A percentile compares a stretch with the other conserved stretches of the same genome.
These are phyloP conservation scores for Bos indicus DNA, from an alignment of 2,113 vertebrate genomes.

Conservation along the genomic window DNA sequence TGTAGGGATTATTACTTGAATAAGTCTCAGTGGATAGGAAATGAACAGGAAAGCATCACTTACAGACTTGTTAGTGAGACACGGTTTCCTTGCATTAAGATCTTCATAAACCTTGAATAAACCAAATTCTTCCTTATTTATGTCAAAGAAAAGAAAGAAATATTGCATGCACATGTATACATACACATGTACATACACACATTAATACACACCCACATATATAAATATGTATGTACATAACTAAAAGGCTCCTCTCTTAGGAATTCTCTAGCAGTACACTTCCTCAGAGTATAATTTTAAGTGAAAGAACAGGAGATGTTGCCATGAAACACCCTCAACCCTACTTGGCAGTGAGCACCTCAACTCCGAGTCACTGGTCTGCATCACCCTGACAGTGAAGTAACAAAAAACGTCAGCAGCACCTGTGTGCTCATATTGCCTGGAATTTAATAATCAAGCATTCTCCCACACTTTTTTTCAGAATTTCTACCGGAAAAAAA, in stretches of 20 bases:
- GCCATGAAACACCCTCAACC: not conserved
- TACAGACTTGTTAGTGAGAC: slow-evolving; percentile 63
- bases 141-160: slow-evolving; percentile 23
- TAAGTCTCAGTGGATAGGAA: slow-evolving; percentile 73
- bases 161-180: not conserved
- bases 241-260: not conserved
- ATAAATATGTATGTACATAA: not conserved
- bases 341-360: not conserved
- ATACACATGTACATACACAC: rapidly evolving
- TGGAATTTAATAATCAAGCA: not conserved
- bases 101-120: not conserved
- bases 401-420: not conserved
- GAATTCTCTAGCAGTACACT: not conserved
- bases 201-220: not conserved
- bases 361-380: not conserved
- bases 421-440: not conserved
- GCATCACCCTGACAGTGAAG: not conserved
- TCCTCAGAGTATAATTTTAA: not conserved
- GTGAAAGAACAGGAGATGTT: not conserved
- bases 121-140: slow-evolving; percentile 11
- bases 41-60: slow-evolving; percentile 72
- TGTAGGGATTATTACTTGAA: slow-evolving; percentile 68
- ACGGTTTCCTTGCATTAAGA: slow-evolving; percentile 48
- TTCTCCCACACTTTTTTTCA: not conserved
- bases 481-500: not conserved